phyloP scores from a whole-genome alignment of 2,888 invertebrate species.

The Dryocosmus kuriphilus region DNA sequence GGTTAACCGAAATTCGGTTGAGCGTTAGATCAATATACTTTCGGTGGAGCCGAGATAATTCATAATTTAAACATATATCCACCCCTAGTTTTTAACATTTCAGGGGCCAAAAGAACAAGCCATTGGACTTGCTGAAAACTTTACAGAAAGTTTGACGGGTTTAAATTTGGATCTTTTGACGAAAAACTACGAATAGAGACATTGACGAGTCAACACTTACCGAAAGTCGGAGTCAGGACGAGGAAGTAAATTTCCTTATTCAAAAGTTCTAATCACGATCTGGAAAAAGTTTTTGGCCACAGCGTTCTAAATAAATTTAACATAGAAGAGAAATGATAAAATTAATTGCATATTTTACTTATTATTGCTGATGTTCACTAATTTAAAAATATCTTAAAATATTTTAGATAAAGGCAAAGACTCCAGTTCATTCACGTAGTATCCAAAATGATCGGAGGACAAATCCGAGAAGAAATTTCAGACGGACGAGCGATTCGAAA shows the following conservation, averaged over 20 bases:
- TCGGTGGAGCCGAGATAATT: no score
- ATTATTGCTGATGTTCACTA: conserved; percentile 10
- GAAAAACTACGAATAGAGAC: conserved; percentile 97
- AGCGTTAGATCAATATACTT: no score
- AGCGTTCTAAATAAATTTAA: conserved; percentile 7
- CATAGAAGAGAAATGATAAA: background rate
- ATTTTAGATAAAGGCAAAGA: conserved; percentile 80
- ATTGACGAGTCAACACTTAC: conserved; percentile 98
- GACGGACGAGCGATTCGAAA: conserved; percentile 76
- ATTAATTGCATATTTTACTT: conserved; percentile 14
- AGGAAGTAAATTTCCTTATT: conserved; percentile 95
- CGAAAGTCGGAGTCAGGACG: conserved; percentile 96
- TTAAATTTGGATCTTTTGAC: conserved; percentile 96
- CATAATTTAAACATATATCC: background rate
- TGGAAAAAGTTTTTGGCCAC: conserved; percentile 97
- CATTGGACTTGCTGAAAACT: conserved; percentile 91
- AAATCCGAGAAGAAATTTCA: conserved; percentile 76
- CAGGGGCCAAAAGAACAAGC: conserved; percentile 96
- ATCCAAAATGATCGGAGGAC: conserved; percentile 84
- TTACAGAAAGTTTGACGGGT: conserved; percentile 93
- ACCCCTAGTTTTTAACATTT: conserved; percentile 6
- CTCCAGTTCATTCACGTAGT: conserved; percentile 79
- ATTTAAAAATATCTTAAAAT: conserved; percentile 21
- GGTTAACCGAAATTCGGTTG: no score
- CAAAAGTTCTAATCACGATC: conserved; percentile 97